Evolutionary conservation across 2,888 invertebrate species (phyloP), one percentile per base, ranked within the genome.

Genomic region (Myopa testacea): DNA sequence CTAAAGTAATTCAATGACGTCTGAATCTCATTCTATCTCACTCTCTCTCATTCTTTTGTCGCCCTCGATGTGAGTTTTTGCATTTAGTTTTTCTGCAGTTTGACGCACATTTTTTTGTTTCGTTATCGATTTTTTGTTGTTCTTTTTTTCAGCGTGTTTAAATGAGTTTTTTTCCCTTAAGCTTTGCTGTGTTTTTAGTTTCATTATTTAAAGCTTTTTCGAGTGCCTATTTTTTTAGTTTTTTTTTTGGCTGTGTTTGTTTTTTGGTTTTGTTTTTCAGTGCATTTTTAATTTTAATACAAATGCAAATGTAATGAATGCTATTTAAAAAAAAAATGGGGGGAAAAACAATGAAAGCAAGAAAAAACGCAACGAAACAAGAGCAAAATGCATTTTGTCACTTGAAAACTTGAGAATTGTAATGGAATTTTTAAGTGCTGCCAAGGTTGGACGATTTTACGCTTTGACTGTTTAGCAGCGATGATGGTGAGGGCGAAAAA

Each of bases 371-470:
- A 67, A 45, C 8, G 40, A 45, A n/a, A 69, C 6, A 37, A 26
- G 55, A 8, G 34, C n/a, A 55, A 60, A 70, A 55, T 55, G 55
- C 60, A 45, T 73, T 62, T 73, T 40, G 62, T 73, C 72, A 62
- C 72, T 73, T 73, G 62, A 73, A 62, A 62, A 73, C 60, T 38
- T 58, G 19, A 55, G 58, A 55, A 50, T 55, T 34, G n/a, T 73
- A 62, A 73, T 73, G 72, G 62, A 62, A 73, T 19, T 73, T 73
- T 45, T 62, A 73, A 73, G 72, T 73, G 72, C 40, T 73, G 72
- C 62, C 62, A 73, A 62, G 37, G 72, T 62, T 73, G 60, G 60
- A 52, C 50, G 2, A 26, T 26, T 26, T 2, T 26, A 26, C 26
- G 26, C 16, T 12, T 3, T 50, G 50, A 6, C 12, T 50, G 50